A percentile compares a stretch with the other conserved stretches of the same genome.
phyloP scores from a whole-genome alignment of 2,888 invertebrate genomes.

The Sicus ferrugineus region DNA sequence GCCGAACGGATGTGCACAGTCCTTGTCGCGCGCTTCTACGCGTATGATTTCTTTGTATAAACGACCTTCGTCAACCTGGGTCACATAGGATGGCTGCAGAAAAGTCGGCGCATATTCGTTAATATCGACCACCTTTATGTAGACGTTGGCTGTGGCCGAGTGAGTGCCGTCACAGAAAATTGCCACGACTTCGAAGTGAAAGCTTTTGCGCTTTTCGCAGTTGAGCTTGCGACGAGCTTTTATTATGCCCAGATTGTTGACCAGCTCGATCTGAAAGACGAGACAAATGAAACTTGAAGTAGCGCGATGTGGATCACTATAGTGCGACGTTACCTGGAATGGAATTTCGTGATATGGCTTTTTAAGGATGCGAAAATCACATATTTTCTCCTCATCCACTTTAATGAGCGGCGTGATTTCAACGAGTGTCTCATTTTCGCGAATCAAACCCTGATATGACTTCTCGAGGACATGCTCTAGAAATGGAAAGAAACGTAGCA shows the following conservation, averaged over 20 bases:
- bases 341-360: slow-evolving; percentile 93
- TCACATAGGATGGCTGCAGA: slow-evolving; percentile 88
- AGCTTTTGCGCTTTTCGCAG: slow-evolving; percentile 92
- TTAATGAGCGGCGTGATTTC: slow-evolving; percentile 92
- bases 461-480: slow-evolving; percentile 72
- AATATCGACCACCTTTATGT: slow-evolving; percentile 94
- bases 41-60: slow-evolving; percentile 89
- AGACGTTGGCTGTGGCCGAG: slow-evolving; percentile 88
- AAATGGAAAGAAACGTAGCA: too few relatives aligned
- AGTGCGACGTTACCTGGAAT: slow-evolving; percentile 73
- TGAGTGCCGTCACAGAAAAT: slow-evolving; percentile 89
- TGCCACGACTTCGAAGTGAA: slow-evolving; percentile 95
- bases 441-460: slow-evolving; percentile 91
- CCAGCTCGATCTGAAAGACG: slow-evolving; percentile 76
- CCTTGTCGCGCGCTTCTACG: slow-evolving; percentile 90
- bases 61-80: slow-evolving; percentile 85
- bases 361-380: slow-evolving; percentile 88
- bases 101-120: slow-evolving; percentile 96
- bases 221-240: slow-evolving; percentile 85
- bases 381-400: slow-evolving; percentile 81
- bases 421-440: slow-evolving; percentile 90
- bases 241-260: slow-evolving; percentile 81
- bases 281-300: too few relatives aligned
- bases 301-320: too few relatives aligned
- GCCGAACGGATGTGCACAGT: slow-evolving; percentile 92